phyloP scores from a whole-genome alignment of 2,888 invertebrate genomes.

The Epinotia brunnichana region DNA sequence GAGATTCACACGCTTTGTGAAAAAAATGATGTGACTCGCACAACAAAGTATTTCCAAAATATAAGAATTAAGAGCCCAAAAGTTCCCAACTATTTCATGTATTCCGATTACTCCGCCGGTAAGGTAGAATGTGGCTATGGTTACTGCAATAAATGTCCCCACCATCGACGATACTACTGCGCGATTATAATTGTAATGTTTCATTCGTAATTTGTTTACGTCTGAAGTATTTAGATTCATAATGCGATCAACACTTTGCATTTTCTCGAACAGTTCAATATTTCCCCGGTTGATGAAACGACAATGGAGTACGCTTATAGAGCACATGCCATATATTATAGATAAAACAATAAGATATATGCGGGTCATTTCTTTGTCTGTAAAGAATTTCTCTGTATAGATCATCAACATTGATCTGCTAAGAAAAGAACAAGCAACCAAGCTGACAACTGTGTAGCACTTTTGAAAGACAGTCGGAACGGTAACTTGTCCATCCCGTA shows the following conservation, averaged over 20 bases:
- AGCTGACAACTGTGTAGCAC: slow-evolving; percentile 10
- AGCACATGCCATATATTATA: not conserved
- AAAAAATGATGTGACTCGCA: slow-evolving; percentile 59
- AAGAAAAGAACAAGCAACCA: slow-evolving; percentile 11
- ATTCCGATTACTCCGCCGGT: not conserved
- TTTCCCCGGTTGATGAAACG: slow-evolving; percentile 21
- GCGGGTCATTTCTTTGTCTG: not conserved
- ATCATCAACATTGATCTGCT: not conserved
- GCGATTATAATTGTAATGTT: slow-evolving; percentile 23
- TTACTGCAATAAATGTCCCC: not conserved
- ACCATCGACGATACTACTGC: not conserved
- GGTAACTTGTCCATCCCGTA: slow-evolving; percentile 4
- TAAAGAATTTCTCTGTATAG: not conserved
- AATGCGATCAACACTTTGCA: slow-evolving; percentile 20
- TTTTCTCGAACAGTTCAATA: slow-evolving; percentile 20
- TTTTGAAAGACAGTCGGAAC: slow-evolving; percentile 23
- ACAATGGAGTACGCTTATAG: slow-evolving; percentile 2
- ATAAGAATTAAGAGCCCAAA: slow-evolving; percentile 1
- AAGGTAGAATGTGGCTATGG: slow-evolving; percentile 25
- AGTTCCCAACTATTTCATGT: not conserved
- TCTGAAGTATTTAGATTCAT: slow-evolving; percentile 7
- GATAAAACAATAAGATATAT: not conserved
- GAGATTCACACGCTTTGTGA: slow-evolving; percentile 58
- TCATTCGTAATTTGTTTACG: not conserved
- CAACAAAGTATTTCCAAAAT: slow-evolving; percentile 51